Evolutionary conservation across 2,797 vertebrate species (phyloP).

Genomic region (Halcyon leucocephala): DNA sequence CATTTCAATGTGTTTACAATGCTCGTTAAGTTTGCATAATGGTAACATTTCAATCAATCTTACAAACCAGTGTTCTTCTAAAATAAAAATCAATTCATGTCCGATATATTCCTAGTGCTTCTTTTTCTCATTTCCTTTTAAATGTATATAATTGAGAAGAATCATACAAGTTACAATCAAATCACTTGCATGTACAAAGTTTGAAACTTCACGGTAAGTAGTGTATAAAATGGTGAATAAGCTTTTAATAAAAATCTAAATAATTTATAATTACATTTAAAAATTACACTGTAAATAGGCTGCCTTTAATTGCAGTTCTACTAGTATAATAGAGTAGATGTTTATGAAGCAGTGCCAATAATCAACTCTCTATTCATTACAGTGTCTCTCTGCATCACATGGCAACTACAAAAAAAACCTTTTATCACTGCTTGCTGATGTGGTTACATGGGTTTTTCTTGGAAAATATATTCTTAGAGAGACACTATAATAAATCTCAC

Average conservation of each 20-base stretch:
- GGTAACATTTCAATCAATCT: not conserved
- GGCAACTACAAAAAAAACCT: not conserved
- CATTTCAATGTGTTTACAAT: not conserved
- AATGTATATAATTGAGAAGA: not conserved
- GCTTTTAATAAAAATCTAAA: not conserved
- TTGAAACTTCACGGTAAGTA: not conserved
- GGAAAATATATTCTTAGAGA: not conserved
- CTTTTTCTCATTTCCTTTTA: not conserved
- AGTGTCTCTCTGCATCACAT: not conserved
- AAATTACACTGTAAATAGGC: not conserved
- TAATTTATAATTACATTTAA: not conserved
- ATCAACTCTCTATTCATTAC: not conserved
- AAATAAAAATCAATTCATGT: not conserved
- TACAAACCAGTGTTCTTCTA: not conserved
- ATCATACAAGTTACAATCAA: not conserved
- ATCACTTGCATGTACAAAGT: not conserved
- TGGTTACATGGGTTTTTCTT: not conserved
- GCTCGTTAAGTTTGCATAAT: not conserved
- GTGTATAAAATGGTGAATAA: not conserved
- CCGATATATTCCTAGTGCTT: not conserved
- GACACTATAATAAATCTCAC: not conserved
- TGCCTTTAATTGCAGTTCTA: not conserved
- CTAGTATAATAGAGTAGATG: not conserved
- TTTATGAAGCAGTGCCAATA: not conserved
- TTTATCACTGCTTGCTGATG: not conserved